phyloP scores from a whole-genome alignment of 2,797 vertebrate species.

The Chelon labrosus region DNA sequence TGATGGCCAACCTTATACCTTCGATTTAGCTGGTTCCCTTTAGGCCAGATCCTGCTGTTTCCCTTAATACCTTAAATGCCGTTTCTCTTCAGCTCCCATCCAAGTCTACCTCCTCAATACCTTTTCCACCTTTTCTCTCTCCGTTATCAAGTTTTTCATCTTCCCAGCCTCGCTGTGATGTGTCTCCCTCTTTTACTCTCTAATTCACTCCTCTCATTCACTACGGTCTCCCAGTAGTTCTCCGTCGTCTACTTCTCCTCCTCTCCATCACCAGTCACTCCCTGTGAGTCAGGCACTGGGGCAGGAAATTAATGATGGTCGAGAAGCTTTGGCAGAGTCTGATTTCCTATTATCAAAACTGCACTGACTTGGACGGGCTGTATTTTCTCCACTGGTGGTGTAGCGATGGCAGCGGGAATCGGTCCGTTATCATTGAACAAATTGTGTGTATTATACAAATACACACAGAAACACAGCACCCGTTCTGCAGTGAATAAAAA shows the following conservation, averaged over 20 bases:
- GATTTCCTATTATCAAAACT: constrained; percentile 82
- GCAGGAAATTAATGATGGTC: constrained; percentile 80
- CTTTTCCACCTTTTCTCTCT: constrained; percentile 32
- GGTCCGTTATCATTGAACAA: constrained; percentile 70
- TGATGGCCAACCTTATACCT: constrained; percentile 53
- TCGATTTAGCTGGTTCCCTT: constrained; percentile 32
- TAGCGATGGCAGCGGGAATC: constrained; percentile 67
- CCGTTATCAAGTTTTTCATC: constrained; percentile 64
- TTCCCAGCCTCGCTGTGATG: constrained; percentile 54
- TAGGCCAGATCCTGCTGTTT: constrained; percentile 36
- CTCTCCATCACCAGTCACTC: constrained; percentile 65
- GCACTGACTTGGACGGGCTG: constrained; percentile 57
- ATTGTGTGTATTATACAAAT: constrained; percentile 73
- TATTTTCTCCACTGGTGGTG: constrained; percentile 65
- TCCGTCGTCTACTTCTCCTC: constrained; percentile 60
- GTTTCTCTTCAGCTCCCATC: constrained; percentile 39
- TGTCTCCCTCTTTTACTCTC: constrained; percentile 48
- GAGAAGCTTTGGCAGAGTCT: constrained; percentile 75
- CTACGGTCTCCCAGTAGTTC: constrained; percentile 40
- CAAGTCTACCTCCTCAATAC: constrained; percentile 30
- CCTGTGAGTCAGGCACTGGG: constrained; percentile 59
- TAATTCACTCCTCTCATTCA: constrained; percentile 64
- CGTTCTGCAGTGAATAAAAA: constrained; percentile 13
- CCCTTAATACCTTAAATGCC: constrained; percentile 44
- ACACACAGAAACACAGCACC: constrained; percentile 7